Base-by-base conservation (phyloP, 2,113 vertebrate genomes). In the Cyrtonyx montezumae region DNA sequence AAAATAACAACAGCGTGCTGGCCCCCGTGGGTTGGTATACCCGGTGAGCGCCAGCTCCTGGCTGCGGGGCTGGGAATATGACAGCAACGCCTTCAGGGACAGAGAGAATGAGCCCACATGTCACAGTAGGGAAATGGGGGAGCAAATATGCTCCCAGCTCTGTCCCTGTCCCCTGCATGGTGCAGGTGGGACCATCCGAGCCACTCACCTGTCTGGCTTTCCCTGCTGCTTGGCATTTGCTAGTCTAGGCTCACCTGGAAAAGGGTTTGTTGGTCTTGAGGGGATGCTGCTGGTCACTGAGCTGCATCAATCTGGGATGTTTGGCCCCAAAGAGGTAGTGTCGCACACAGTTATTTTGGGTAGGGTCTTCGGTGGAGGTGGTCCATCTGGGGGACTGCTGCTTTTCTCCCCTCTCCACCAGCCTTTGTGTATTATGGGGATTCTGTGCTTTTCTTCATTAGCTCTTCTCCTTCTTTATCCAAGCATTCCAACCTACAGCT, bases 11-110 rank as follows among this genome's bases (percentile, higher is more conserved):
- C 42, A 92, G 85, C 17, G 19, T 22, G 88, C 73, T 45, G 88
- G 21, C 75, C 88, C 94, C 94, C 14, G 34, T 36, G 69, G 18
- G 65, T 87, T 84, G 91, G 68, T 84, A 66, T 86, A 87, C 90
- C 93, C 74, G n/a, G 92, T 59, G 7, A 85, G 95, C 34, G 66
- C 94, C 82, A 82, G 71, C 93, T 89, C 93, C 89, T 4, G 67
- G 93, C 73, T 79, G 30, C 2, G 21, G 83, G 92, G 87, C 88
- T 88, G 11, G 0, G 42, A 63, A 67, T 42, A 45, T 19, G 76
- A 8, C 15, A 56, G 55, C 1, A 1, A 19, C 7, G 16, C 34
- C 26, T 45, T 45, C 34, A 30, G 26, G 79, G 71, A 10, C 1
- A 0, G 13, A 2, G 0, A 6, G 76, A 69, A 22, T 1, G 1